Conservation (phyloP, 2,113 vertebrate genomes). For the Hucho hucho region DNA sequence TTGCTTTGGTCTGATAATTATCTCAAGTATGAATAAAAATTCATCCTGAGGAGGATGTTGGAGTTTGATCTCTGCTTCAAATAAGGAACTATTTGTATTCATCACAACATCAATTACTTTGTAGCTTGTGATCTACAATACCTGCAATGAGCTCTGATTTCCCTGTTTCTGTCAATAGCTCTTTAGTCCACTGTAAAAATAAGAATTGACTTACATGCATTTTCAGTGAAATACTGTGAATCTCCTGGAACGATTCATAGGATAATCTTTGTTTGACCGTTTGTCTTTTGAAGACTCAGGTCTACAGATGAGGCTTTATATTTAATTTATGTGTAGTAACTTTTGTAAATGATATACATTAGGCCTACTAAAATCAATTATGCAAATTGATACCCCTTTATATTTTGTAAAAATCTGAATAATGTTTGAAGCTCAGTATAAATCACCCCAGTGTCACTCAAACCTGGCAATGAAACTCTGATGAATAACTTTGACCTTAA, state of each 20-base stretch:
- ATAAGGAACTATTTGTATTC: conserved; percentile 30
- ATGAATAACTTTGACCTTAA: too few species aligned
- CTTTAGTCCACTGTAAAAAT: background rate
- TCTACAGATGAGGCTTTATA: too few species aligned
- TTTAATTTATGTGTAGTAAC: too few species aligned
- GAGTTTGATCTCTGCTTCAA: conserved; percentile 10
- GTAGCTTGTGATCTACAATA: conserved; percentile 11
- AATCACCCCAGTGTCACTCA: too few species aligned
- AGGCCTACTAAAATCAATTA: too few species aligned
- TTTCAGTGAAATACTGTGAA: background rate
- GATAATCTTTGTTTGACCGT: background rate
- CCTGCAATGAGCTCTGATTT: conserved; percentile 24
- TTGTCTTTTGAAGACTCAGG: background rate
- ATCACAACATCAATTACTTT: conserved; percentile 29
- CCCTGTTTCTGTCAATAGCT: conserved; percentile 37
- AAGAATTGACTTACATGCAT: background rate
- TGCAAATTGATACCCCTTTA: too few species aligned
- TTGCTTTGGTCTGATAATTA: background rate
- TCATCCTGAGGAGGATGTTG: background rate
- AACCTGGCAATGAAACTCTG: conserved; percentile 1
- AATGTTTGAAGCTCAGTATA: too few species aligned
- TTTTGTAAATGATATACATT: too few species aligned
- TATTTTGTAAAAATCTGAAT: too few species aligned
- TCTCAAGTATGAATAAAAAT: background rate
- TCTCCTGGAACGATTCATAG: background rate